Conservation (phyloP, 2,888 invertebrate species). For the Acleris holmiana region DNA sequence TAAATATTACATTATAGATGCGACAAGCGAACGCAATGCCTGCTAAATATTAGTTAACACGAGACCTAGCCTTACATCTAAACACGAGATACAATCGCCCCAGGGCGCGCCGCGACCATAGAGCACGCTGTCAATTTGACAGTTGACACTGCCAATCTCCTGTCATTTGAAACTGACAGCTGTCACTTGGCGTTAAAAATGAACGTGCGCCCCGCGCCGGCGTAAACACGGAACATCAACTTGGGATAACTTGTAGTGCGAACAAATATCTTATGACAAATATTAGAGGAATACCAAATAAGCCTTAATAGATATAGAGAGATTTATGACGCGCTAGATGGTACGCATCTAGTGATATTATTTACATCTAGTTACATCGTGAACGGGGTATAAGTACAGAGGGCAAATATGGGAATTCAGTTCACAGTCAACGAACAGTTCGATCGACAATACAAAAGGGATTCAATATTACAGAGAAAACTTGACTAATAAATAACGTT, state of each 20-base stretch:
- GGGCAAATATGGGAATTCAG: conserved; percentile 27
- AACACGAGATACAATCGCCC: conserved; percentile 65
- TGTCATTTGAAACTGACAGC: conserved; percentile 2
- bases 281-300: conserved; percentile 56
- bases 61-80: conserved; percentile 77
- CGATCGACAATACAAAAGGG: conserved; percentile 11
- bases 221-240: conserved; percentile 56
- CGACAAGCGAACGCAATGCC: conserved; percentile 76
- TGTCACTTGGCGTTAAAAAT: background rate
- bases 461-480: conserved; percentile 1
- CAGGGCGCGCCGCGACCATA: conserved; percentile 37
- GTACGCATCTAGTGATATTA: conserved; percentile 33
- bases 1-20: conserved; percentile 59
- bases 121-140: background rate
- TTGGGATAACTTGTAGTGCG: conserved; percentile 58
- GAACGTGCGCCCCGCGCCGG: conserved; percentile 41
- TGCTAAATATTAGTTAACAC: conserved; percentile 81
- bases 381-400: conserved; percentile 27
- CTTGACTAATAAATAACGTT: background rate
- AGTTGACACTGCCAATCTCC: background rate
- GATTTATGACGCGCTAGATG: conserved; percentile 11
- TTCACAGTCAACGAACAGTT: conserved; percentile 28
- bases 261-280: conserved; percentile 58
- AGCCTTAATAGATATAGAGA: conserved; percentile 49
- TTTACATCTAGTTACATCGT: conserved; percentile 34